A percentile compares a stretch with the other conserved stretches of the same genome.
phyloP scores from a whole-genome alignment of 2,888 invertebrate species.

The Lasioglossum villosulum region DNA sequence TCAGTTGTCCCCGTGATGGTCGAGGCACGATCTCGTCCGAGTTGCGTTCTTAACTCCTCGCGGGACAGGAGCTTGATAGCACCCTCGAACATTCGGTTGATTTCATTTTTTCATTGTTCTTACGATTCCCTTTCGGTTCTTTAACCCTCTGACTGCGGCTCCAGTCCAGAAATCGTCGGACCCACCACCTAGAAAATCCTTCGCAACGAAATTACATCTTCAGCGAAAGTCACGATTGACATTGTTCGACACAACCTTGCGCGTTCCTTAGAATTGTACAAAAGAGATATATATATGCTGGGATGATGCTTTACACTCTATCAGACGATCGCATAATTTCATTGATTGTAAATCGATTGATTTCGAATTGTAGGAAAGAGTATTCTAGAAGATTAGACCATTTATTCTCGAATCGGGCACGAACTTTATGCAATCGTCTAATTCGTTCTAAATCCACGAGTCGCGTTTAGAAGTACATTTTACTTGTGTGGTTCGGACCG shows the following conservation, averaged over 20 bases:
- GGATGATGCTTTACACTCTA: neutral
- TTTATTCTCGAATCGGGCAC: too few relatives aligned
- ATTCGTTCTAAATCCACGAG: neutral
- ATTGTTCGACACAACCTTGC: neutral
- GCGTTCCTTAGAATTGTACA: neutral
- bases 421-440: too few relatives aligned
- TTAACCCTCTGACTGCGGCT: neutral
- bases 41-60: conserved; percentile 37
- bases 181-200: neutral
- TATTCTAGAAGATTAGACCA: too few relatives aligned
- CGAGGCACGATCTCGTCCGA: neutral
- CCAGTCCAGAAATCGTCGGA: neutral
- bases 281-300: neutral
- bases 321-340: too few relatives aligned
- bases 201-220: neutral
- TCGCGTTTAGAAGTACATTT: neutral
- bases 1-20: neutral
- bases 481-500: too few relatives aligned
- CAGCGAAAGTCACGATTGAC: neutral
- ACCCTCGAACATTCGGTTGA: neutral
- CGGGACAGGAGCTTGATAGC: conserved; percentile 23
- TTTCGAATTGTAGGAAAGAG: too few relatives aligned
- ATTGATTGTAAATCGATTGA: too few relatives aligned
- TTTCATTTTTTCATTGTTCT: neutral
- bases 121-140: neutral